Evolutionary conservation across 2,888 invertebrate species (phyloP).

Genomic region (Spilarctia lutea): DNA sequence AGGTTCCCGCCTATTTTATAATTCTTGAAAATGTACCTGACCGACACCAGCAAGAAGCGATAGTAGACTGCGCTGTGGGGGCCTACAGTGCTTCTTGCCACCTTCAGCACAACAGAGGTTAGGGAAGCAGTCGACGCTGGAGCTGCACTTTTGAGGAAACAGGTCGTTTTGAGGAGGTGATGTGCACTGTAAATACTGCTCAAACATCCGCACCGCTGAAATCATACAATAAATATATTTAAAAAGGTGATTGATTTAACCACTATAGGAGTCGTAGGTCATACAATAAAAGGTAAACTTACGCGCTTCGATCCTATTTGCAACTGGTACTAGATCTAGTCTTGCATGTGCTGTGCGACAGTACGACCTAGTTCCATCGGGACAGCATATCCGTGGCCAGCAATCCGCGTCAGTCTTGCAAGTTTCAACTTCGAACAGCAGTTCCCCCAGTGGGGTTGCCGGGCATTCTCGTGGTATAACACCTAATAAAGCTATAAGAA

Average conservation of each 20-base stretch:
- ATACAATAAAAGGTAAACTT: conserved; percentile 55
- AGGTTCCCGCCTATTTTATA: neutral
- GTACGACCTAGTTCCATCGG: conserved; percentile 89
- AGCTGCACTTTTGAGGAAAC: conserved; percentile 90
- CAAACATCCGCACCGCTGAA: conserved; percentile 82
- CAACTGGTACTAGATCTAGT: conserved; percentile 88
- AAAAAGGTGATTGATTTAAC: neutral
- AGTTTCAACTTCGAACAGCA: conserved; percentile 89
- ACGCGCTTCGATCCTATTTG: conserved; percentile 89
- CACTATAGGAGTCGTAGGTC: neutral
- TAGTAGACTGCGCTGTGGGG: conserved; percentile 90
- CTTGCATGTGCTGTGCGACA: conserved; percentile 90
- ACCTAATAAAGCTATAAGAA: conserved; percentile 88
- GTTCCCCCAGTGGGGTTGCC: conserved; percentile 88
- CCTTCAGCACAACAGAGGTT: conserved; percentile 93
- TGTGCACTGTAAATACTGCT: conserved; percentile 91
- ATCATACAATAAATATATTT: conserved; percentile 7
- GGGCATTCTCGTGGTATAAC: conserved; percentile 91
- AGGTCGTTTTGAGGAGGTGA: conserved; percentile 89
- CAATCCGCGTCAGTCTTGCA: conserved; percentile 90
- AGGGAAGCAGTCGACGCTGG: conserved; percentile 92
- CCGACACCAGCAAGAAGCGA: conserved; percentile 88
- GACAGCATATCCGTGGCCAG: conserved; percentile 92
- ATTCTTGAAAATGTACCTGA: conserved; percentile 74
- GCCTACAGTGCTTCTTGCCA: conserved; percentile 90